Percentiles rank a stretch among this genome's conserved stretches.
Evolutionary conservation across 2,113 vertebrate genomes (phyloP).

Genomic region (Colossoma macropomum): DNA sequence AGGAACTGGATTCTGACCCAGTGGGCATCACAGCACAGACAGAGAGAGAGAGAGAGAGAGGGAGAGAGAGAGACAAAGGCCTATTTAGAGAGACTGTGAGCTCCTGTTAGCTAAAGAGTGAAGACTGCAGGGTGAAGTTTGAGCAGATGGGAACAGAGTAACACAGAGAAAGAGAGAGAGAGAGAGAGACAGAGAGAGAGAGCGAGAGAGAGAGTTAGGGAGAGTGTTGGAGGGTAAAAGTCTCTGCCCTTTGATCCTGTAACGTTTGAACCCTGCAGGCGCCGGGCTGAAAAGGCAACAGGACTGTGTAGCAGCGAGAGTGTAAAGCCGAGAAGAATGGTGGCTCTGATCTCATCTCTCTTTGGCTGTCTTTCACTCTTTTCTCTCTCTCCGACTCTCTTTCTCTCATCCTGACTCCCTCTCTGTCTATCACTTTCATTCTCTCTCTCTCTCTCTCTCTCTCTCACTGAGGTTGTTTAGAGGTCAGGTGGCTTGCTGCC

Average conservation of each 20-base stretch:
- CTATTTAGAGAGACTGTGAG: constrained; percentile 33
- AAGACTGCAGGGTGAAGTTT: background rate
- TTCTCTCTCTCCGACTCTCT: background rate
- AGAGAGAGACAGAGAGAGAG: background rate
- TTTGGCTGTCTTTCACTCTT: constrained; percentile 7
- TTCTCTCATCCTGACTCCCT: background rate
- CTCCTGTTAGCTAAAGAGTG: constrained; percentile 34
- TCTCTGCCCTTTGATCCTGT: constrained; percentile 24
- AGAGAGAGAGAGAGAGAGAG: background rate
- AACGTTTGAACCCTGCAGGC: constrained; percentile 12
- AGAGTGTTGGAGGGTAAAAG: background rate
- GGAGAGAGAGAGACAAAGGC: background rate
- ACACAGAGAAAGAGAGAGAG: background rate
- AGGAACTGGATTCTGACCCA: constrained; percentile 31
- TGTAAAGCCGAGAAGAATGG: constrained; percentile 25
- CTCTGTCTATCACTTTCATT: background rate
- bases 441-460: background rate
- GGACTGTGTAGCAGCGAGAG: constrained; percentile 5
- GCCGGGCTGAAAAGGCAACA: constrained; percentile 20
- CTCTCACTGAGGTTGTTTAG: constrained; percentile 21
- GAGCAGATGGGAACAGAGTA: background rate
- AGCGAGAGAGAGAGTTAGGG: background rate
- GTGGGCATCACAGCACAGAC: constrained; percentile 24
- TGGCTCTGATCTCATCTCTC: constrained; percentile 22
- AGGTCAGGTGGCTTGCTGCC: constrained; percentile 52